Base-by-base conservation (phyloP, 2,888 invertebrate genomes). In the Lasioglossum vierecki region DNA sequence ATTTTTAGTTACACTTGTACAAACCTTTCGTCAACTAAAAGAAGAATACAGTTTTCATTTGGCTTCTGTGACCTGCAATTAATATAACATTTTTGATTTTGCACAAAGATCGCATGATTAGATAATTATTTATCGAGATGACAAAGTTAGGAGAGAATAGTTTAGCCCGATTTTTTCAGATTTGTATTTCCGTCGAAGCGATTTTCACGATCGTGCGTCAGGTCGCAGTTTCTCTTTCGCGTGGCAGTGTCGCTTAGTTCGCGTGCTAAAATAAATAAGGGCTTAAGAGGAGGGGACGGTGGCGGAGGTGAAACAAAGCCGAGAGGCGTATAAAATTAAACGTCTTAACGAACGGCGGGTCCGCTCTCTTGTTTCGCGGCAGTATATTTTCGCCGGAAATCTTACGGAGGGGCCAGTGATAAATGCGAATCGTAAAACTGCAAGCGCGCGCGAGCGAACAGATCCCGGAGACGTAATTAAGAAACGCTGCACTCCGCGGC, bases 381-480 rank as follows among this genome's bases (percentile, higher is more conserved):
- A 78, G 89, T 90, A 84, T 87, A 90, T 90, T 90, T 89, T 85
- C 91, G 41, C 84, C 80, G 76, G 75, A 83, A 82, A 87, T 89
- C 89, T 91, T 84, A 88, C 84, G 80, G 82, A 84, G 35, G 76
- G 85, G 77, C 46, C 71, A 74, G 82, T 89, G 91, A 89, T 90
- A 87, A 90, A 89, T 89, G 89, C 80, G 91, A 89, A 89, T 89
- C 89, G 89, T 89, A 89, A 89, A 89, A 81, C 83, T 78, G 75
- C 75, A 26, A 26, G 46, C 44, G 68, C 80, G 82, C 87, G 79
- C 53, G 53, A 22, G 22, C 53, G 53, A 53, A 9, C 84, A 78
- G 77, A 85, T 90, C 84, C 70, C 2, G 79, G 80, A 83, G 89
- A 82, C 88, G 89, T 90, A 90, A 90, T 90, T 90, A 90, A 90